These are phyloP conservation scores for Cervus canadensis DNA, from an alignment of 2,113 vertebrate genomes.

Conservation along the genomic window DNA sequence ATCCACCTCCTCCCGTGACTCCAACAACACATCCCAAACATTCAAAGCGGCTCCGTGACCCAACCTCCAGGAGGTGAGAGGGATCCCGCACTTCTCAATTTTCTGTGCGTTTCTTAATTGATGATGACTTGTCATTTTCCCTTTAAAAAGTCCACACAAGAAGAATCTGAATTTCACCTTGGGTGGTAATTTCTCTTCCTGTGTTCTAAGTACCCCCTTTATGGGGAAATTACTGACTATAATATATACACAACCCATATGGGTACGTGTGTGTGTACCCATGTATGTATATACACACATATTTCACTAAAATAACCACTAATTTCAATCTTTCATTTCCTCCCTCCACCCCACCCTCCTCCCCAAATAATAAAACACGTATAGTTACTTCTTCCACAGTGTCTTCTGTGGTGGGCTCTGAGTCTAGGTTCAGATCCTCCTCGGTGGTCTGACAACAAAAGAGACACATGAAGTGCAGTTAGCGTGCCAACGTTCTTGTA, in stretches of 20 bases:
- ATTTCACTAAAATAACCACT: neutral
- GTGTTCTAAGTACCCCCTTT: neutral
- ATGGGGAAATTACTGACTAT: neutral
- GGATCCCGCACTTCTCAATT: accelerated
- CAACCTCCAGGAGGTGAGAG: neutral
- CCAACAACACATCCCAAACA: neutral
- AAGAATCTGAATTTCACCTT: accelerated
- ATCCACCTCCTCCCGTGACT: neutral
- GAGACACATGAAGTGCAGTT: accelerated
- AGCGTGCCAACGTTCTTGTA: accelerated
- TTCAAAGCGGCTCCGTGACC: accelerated
- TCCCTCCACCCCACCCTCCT: neutral
- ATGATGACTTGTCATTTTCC: neutral
- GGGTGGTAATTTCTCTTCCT: neutral
- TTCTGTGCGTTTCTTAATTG: neutral
- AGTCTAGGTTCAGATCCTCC: conserved; percentile 73
- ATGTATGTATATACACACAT: accelerated
- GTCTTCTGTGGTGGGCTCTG: conserved; percentile 45
- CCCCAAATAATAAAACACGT: neutral
- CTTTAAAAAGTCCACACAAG: neutral
- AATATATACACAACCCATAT: accelerated
- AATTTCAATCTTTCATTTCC: no score
- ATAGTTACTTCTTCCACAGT: neutral
- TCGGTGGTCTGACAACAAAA: conserved; percentile 68
- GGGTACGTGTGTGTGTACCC: accelerated